These are phyloP conservation scores for Xylocampa areola DNA, from an alignment of 2,888 invertebrate genomes.

Conservation along the genomic window DNA sequence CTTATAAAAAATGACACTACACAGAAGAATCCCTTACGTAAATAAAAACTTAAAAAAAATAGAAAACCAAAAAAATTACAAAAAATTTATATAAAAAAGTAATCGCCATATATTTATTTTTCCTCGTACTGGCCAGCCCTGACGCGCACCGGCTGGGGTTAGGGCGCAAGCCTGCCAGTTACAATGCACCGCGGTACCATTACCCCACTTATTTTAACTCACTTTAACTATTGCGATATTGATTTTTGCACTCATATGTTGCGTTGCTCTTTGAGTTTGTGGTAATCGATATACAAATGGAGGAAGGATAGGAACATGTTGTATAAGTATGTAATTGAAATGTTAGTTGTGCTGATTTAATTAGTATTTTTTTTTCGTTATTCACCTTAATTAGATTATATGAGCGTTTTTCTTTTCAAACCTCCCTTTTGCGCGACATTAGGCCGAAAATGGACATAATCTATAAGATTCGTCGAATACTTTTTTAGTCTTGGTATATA, in stretches of 20 bases:
- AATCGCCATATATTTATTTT: conserved; percentile 4
- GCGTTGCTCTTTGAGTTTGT: conserved; percentile 37
- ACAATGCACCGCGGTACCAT: conserved; percentile 79
- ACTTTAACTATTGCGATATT: conserved; percentile 81
- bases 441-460: too few relatives aligned
- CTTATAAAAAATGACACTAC: too few relatives aligned
- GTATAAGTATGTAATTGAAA: not conserved
- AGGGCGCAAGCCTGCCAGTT: conserved; percentile 67
- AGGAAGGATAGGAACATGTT: not conserved
- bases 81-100: not conserved
- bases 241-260: conserved; percentile 82
- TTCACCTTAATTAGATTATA: too few relatives aligned
- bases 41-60: not conserved
- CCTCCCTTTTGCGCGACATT: too few relatives aligned
- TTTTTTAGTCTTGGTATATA: too few relatives aligned
- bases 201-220: conserved; percentile 85
- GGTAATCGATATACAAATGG: conserved; percentile 43
- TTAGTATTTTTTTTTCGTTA: too few relatives aligned
- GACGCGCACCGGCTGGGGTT: conserved; percentile 56
- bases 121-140: conserved; percentile 60
- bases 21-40: too few relatives aligned
- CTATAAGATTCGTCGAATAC: too few relatives aligned
- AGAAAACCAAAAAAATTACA: not conserved
- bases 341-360: too few relatives aligned
- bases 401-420: too few relatives aligned